Base-by-base conservation (phyloP, 37 sponge, comb jelly and placozoan species). In the Aplysina aerophoba region DNA sequence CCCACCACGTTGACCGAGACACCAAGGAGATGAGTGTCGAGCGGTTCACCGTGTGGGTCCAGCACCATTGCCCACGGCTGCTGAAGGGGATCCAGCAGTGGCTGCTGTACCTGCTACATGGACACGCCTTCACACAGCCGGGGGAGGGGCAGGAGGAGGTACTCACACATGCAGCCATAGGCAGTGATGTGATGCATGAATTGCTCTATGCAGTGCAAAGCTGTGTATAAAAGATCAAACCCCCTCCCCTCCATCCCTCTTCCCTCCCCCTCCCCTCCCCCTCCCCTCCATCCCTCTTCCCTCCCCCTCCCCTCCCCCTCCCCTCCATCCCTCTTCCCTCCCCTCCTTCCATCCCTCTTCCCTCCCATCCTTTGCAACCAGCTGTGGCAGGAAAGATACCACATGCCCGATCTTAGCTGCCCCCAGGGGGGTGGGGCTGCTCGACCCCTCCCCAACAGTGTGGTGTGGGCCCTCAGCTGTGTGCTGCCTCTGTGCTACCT, bases 401-500 rank as follows among this genome's bases (percentile, higher is more conserved):
- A 75, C n/a, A 53, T 75, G 22, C 78, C 78, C 1, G 54, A 75
- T 1, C 78, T 40, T 8, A 8, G 50, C 50, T 44, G 8, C 50
- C 50, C 50, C 8, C 6, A 44, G 50, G 50, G 3, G 50, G 50
- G 6, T 8, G 50, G 50, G 6, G 8, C 50, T 44, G 50, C 50
- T 44, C 50, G 6, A 44, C 50, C 8, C 50, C 21, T 75, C 54
- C 1, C 39, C 78, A 36, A 24, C 15, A 39, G 66, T n/a, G 59
- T 86, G 33, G 35, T 92, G 21, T 92, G 92, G 92, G 79, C 79
- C 8, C 77, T 92, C 41, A 88, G 89, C 37, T 82, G 72, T 33
- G 59, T 80, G n/a, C 86, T 92, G 4, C 92, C 92, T 0, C 27
- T 59, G 22, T 21, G 31, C 61, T 88, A 80, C 41, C 21, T 88